A percentile compares a stretch with the other conserved stretches of the same genome.
phyloP scores from a whole-genome alignment of 2,113 vertebrate species.

The Odobenus rosmarus region DNA sequence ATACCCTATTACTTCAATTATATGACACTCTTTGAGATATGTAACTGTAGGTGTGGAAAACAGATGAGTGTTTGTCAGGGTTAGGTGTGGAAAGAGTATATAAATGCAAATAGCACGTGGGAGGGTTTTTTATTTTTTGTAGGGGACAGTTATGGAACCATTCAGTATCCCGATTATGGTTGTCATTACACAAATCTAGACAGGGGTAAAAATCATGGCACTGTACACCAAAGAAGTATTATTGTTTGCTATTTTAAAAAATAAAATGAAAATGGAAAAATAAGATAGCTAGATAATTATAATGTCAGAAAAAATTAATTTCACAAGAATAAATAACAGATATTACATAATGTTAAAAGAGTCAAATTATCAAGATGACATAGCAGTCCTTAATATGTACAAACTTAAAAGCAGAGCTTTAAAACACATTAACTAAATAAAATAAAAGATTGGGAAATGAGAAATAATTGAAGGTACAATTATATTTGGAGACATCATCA shows the following conservation, averaged over 20 bases:
- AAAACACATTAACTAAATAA: neutral
- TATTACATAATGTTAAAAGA: neutral
- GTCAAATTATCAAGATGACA: neutral
- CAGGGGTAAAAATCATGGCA: neutral
- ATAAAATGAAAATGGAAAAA: neutral
- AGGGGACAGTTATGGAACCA: neutral
- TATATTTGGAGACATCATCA: neutral
- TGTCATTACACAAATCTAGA: neutral
- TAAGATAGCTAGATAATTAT: neutral
- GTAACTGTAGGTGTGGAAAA: neutral
- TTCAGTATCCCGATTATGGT: neutral
- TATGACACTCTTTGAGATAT: neutral
- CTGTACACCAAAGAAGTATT: neutral
- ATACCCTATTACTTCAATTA: neutral
- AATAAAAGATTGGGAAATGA: neutral
- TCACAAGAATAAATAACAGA: neutral
- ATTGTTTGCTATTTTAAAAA: neutral
- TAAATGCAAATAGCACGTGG: neutral
- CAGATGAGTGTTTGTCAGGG: neutral
- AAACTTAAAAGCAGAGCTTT: neutral
- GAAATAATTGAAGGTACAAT: neutral
- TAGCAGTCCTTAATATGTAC: neutral
- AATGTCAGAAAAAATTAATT: neutral
- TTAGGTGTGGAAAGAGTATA: neutral
- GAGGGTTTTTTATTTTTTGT: neutral